These are phyloP conservation scores for Prionailurus viverrinus DNA, from an alignment of 2,113 vertebrate species.

Conservation along the genomic window DNA sequence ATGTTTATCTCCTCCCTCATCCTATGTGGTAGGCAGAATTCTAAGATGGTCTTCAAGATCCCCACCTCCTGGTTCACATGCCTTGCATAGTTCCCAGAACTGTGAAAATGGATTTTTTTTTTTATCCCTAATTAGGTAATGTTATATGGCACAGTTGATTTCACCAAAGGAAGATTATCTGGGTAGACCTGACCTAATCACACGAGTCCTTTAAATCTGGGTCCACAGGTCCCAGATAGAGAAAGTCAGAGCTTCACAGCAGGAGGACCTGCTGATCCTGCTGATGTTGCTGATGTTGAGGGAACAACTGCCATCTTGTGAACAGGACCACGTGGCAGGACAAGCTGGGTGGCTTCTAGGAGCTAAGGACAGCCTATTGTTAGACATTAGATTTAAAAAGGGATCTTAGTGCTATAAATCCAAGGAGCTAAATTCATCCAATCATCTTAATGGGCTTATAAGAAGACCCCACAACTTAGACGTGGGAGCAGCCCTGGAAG, in stretches of 20 bases:
- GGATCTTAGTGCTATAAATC: not conserved
- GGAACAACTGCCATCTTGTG: not conserved
- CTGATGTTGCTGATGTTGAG: not conserved
- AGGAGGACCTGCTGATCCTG: not conserved
- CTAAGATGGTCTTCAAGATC: not conserved
- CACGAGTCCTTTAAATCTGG: not conserved
- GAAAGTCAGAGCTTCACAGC: not conserved
- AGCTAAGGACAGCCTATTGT: not conserved
- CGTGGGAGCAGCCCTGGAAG: not conserved
- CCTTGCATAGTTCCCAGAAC: not conserved
- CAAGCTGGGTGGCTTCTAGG: not conserved
- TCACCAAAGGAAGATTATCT: not conserved
- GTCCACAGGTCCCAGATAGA: not conserved
- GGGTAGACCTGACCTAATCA: not conserved
- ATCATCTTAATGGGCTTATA: not conserved
- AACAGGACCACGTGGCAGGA: not conserved
- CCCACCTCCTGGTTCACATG: fast-evolving
- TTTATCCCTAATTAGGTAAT: not conserved
- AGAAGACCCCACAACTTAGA: not conserved
- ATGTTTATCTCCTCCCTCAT: too few relatives aligned
- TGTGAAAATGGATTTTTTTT: not conserved
- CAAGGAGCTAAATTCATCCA: not conserved
- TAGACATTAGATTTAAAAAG: not conserved
- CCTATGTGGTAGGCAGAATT: not conserved
- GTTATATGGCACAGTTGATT: not conserved